Conservation (phyloP, 1,140 invertebrate genomes). For the Bombus confusus region DNA sequence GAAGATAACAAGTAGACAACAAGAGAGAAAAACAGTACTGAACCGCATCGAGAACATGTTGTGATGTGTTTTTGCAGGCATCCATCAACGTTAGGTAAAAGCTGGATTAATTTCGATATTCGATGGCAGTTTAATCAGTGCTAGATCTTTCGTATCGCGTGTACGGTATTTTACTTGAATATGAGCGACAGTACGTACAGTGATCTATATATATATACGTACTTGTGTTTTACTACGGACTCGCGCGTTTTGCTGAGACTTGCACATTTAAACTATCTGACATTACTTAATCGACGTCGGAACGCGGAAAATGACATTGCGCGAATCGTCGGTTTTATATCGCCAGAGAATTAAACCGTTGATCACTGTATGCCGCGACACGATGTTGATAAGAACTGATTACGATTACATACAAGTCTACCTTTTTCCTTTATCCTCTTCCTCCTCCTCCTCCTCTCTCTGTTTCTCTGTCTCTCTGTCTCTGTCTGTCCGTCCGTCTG, state of each 20-base stretch:
- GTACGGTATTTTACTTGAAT: not conserved
- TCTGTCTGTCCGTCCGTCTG: not conserved
- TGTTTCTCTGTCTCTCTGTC: not conserved
- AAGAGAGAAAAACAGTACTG: no score
- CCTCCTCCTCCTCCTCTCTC: not conserved
- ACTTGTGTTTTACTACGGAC: not conserved
- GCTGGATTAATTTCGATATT: conserved; percentile 5
- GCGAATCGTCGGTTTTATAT: conserved; percentile 17
- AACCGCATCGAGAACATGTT: no score
- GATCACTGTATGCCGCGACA: not conserved
- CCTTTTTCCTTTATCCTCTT: no score
- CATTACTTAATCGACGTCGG: conserved; percentile 1
- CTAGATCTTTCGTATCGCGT: not conserved
- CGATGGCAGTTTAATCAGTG: not conserved
- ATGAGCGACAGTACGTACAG: not conserved
- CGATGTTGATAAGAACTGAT: conserved; percentile 36
- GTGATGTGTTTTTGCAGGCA: not conserved
- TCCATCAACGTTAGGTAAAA: not conserved
- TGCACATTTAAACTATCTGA: conserved; percentile 38
- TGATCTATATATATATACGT: no score
- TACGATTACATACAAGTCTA: conserved; percentile 26
- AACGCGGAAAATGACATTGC: conserved; percentile 30
- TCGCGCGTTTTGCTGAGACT: conserved; percentile 6
- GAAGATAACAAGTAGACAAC: no score
- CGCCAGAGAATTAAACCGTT: not conserved